Evolutionary conservation across 2,113 vertebrate genomes (phyloP).

Genomic region (Microcebus tavaratra): DNA sequence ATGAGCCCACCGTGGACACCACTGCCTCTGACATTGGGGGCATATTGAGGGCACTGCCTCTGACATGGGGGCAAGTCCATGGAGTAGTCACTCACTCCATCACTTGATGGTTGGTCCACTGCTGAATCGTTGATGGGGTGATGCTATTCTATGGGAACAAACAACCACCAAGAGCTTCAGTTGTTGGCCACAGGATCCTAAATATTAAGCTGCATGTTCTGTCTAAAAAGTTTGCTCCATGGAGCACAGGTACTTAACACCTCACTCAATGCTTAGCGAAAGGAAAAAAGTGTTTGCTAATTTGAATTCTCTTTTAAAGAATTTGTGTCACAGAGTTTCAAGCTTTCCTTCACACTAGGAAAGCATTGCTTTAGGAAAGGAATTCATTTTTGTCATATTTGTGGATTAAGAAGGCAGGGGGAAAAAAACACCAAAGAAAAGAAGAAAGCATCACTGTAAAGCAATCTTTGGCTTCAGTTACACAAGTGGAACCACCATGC

Average conservation of each 20-base stretch:
- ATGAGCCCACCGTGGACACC: slow-evolving; percentile 97
- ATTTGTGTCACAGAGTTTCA: background rate
- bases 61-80: slow-evolving; percentile 95
- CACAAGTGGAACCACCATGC: background rate
- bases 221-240: background rate
- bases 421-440: background rate
- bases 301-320: background rate
- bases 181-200: accelerated
- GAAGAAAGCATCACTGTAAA: background rate
- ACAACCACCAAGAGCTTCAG: background rate
- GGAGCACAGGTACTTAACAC: background rate
- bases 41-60: slow-evolving; percentile 95
- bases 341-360: background rate
- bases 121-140: slow-evolving; percentile 92
- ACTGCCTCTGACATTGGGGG: slow-evolving; percentile 96
- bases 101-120: slow-evolving; percentile 98
- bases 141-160: slow-evolving; percentile 88
- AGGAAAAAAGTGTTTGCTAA: background rate
- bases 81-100: slow-evolving; percentile 99
- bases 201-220: no score
- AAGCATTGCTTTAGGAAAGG: background rate
- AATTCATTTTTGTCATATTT: background rate
- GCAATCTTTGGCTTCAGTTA: background rate
- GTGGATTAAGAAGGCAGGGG: background rate
- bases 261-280: background rate